phyloP scores from a whole-genome alignment of 1,140 invertebrate genomes.

The Sinonovacula constricta region DNA sequence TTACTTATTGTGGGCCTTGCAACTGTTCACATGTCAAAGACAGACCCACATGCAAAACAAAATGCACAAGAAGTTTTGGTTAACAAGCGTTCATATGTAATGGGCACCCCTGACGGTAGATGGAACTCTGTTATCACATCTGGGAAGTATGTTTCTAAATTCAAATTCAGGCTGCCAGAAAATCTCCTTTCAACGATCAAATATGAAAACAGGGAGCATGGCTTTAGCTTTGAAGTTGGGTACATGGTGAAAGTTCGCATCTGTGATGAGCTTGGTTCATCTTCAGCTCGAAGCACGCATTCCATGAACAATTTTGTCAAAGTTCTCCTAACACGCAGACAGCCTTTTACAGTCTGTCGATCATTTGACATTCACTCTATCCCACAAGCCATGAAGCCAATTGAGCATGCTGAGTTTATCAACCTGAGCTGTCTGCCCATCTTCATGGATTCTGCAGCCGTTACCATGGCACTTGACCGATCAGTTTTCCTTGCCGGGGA shows the following conservation, averaged over 20 bases:
- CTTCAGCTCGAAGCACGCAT: constrained; percentile 59
- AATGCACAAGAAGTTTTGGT: constrained; percentile 65
- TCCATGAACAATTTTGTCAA: constrained; percentile 63
- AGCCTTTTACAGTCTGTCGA: constrained; percentile 60
- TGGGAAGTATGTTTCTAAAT: constrained; percentile 72
- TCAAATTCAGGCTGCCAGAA: constrained; percentile 65
- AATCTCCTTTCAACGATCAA: constrained; percentile 62
- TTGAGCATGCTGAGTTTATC: constrained; percentile 58
- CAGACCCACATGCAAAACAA: constrained; percentile 35
- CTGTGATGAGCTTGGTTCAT: constrained; percentile 66
- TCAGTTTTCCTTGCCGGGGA: constrained; percentile 70
- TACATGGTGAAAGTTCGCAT: constrained; percentile 67
- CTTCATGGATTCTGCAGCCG: constrained; percentile 43
- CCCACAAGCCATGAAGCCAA: constrained; percentile 58
- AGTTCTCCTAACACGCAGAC: constrained; percentile 62
- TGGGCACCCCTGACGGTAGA: constrained; percentile 63
- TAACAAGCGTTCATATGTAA: constrained; percentile 66
- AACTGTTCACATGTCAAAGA: constrained; percentile 51
- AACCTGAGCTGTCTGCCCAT: constrained; percentile 51
- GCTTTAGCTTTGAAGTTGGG: constrained; percentile 63
- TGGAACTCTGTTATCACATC: constrained; percentile 68
- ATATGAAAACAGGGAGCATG: constrained; percentile 62
- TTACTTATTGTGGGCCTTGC: constrained; percentile 66
- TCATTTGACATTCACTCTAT: constrained; percentile 66
- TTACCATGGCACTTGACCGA: constrained; percentile 62